phyloP scores from a whole-genome alignment of 2,113 vertebrate species.

The Campylorhamphus procurvoides region DNA sequence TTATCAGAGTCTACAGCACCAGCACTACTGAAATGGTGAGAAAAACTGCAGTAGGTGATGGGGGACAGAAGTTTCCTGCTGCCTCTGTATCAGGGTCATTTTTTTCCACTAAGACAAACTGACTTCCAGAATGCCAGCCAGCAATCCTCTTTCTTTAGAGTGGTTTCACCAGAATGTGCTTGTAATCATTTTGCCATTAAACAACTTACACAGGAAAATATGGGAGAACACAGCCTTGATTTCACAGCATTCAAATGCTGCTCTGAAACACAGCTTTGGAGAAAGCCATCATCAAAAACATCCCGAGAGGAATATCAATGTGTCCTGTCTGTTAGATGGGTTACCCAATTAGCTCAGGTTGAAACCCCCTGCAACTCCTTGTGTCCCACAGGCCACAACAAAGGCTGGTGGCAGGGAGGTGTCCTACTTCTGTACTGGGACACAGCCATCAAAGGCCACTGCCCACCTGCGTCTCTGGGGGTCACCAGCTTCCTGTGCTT shows the following conservation, averaged over 20 bases:
- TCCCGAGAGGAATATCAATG: rapidly evolving
- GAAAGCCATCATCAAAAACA: rapidly evolving
- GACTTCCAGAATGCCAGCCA: not conserved
- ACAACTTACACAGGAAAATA: not conserved
- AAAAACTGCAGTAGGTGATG: rapidly evolving
- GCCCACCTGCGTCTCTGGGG: rapidly evolving
- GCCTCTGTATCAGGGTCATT: too few relatives aligned
- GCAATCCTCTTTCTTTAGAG: not conserved
- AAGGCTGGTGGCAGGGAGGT: not conserved
- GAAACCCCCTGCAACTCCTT: not conserved
- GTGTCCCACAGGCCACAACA: not conserved
- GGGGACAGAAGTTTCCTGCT: not conserved
- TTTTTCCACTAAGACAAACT: not conserved
- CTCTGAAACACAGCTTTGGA: not conserved
- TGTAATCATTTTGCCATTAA: not conserved
- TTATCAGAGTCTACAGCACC: not conserved
- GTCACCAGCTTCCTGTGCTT: not conserved
- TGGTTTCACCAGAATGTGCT: not conserved
- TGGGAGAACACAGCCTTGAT: not conserved
- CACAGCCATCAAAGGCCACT: not conserved
- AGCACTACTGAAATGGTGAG: not conserved
- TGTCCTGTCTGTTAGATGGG: rapidly evolving
- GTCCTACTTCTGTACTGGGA: not conserved
- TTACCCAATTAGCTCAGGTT: not conserved
- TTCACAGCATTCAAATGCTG: not conserved